Evolutionary conservation across 2,797 vertebrate genomes (phyloP).

Genomic region (Aplochiton taeniatus): DNA sequence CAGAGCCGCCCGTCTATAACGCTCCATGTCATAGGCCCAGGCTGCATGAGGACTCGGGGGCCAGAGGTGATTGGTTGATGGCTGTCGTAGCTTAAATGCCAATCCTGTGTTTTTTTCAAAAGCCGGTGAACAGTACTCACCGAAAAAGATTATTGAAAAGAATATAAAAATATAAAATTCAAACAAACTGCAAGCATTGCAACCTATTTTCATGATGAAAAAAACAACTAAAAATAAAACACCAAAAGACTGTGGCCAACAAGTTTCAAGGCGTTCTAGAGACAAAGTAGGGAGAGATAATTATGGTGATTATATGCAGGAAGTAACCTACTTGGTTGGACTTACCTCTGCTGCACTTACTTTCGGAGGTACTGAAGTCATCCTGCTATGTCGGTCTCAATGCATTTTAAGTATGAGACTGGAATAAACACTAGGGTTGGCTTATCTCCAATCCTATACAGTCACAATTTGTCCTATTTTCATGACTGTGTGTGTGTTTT

Average conservation of each 20-base stretch:
- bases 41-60: conserved; percentile 22
- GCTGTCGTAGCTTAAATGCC: conserved; percentile 59
- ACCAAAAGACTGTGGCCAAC: too few species aligned
- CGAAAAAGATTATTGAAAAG: conserved; percentile 34
- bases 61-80: conserved; percentile 39
- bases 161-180: conserved; percentile 35
- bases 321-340: conserved; percentile 70
- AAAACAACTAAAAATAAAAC: too few species aligned
- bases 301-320: conserved; percentile 73
- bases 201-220: conserved; percentile 42
- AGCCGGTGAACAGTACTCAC: conserved; percentile 36
- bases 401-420: conserved; percentile 54
- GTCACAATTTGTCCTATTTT: conserved; percentile 41
- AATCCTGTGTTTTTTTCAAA: conserved; percentile 60
- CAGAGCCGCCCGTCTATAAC: conserved; percentile 66
- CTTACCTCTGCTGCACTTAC: conserved; percentile 51
- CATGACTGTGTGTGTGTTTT: conserved; percentile 32
- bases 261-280: conserved; percentile 12
- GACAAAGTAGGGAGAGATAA: conserved; percentile 48
- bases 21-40: conserved; percentile 61
- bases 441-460: conserved; percentile 35
- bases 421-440: conserved; percentile 36
- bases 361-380: conserved; percentile 37
- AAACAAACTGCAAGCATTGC: conserved; percentile 27
- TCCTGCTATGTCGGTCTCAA: conserved; percentile 32